Base-by-base conservation (phyloP, 1,140 invertebrate species). In the Drosophila repletoides region DNA sequence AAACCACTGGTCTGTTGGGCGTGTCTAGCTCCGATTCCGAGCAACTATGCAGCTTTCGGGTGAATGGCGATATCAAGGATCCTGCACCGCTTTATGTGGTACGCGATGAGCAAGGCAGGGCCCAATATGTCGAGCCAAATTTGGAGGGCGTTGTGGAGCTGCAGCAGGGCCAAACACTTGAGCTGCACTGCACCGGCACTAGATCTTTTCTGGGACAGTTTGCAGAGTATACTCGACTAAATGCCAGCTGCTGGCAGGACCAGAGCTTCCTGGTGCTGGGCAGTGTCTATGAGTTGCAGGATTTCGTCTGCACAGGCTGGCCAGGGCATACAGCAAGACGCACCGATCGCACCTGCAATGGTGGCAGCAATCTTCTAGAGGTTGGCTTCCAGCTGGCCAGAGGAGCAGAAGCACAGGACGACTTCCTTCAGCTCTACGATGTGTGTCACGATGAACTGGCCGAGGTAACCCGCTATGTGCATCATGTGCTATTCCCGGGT, bases 361-460 rank as follows among this genome's bases (percentile, higher is more conserved):
- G 77, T 5, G 87, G 79, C 10, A 84, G 84, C 2, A 72, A 83
- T 51, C 75, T 90, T 1, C 60, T 88, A 1, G 89, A 90, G 49
- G 71, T 84, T 22, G 89, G 89, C 19, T 90, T 90, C 41, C 59
- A 87, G 33, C 40, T 89, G 0, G 28, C 46, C 5, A n/a, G 2
- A 26, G 3, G 2, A 28, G 5, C n/a, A n/a, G 36, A 12, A 2
- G 17, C n/a, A 6, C 1, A 7, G 1, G 74, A 64, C n/a, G 84
- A 76, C 22, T 91, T 91, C 43, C 34, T 92, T 7, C 79, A 73
- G 4, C 76, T 81, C 2, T 84, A 91, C 24, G 90, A 92, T 63
- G 72, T 92, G 0, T 92, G 91, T 22, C 90, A 91, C 14, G 59
- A 92, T 49, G 88, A 91, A 17, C 14, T 61, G 2, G 79, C 51